phyloP scores from a whole-genome alignment of 2,113 vertebrate genomes.

The Narcine bancroftii region DNA sequence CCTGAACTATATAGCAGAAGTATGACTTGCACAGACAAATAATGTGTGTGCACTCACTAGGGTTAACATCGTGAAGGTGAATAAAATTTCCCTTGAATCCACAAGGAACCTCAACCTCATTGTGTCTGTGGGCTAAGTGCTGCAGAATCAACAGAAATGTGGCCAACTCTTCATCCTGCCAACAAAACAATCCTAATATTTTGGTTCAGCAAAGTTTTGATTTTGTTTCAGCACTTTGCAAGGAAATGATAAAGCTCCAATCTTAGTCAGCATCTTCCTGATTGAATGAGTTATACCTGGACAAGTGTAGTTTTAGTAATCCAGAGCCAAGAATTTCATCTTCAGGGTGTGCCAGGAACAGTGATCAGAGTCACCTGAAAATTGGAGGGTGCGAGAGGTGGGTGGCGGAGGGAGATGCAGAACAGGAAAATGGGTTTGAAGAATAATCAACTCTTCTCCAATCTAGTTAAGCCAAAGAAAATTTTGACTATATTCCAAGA shows the following conservation, averaged over 20 bases:
- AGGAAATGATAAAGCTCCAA: background rate
- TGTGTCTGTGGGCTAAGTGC: background rate
- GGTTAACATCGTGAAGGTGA: background rate
- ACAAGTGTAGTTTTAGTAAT: background rate
- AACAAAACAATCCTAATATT: background rate
- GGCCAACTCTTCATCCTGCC: background rate
- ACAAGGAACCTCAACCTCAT: background rate
- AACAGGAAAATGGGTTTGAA: background rate
- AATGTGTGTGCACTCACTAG: background rate
- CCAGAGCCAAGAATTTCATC: background rate
- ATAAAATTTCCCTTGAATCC: background rate
- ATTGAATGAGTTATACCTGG: background rate
- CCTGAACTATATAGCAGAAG: background rate
- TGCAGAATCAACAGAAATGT: background rate
- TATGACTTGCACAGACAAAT: background rate
- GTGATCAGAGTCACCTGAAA: background rate
- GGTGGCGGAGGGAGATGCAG: background rate
- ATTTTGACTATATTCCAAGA: conserved; percentile 28
- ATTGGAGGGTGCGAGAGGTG: background rate
- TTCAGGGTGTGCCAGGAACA: background rate
- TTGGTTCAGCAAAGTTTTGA: background rate
- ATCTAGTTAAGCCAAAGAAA: conserved; percentile 30
- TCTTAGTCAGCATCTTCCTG: background rate
- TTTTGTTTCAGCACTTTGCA: background rate
- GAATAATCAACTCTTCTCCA: background rate